Percentiles rank a stretch among this genome's conserved stretches.
Evolutionary conservation across 1,140 invertebrate species (phyloP).

Genomic region (Drosophila virilis): DNA sequence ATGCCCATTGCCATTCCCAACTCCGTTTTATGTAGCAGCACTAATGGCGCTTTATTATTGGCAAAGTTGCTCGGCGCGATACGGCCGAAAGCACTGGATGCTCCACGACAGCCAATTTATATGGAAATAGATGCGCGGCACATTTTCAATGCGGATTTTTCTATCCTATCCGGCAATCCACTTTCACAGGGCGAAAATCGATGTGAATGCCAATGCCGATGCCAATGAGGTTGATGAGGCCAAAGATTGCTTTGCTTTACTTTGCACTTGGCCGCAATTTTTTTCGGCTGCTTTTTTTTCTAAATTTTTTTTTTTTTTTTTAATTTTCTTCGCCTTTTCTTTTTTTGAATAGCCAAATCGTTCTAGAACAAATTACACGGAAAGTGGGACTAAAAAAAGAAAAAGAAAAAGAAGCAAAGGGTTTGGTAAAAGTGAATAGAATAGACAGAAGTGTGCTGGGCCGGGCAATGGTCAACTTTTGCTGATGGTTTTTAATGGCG

Average conservation of each 20-base stretch:
- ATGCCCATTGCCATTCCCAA: conserved; percentile 24
- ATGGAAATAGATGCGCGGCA: conserved; percentile 79
- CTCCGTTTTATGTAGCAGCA: conserved; percentile 75
- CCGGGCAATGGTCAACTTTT: conserved; percentile 34
- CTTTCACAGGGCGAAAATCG: conserved; percentile 51
- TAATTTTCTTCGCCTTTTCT: neutral
- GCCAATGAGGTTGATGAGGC: conserved; percentile 33
- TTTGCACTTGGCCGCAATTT: conserved; percentile 40
- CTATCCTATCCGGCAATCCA: conserved; percentile 41
- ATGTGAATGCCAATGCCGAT: conserved; percentile 41
- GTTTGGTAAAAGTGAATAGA: conserved; percentile 12
- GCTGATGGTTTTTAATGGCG: conserved; percentile 37
- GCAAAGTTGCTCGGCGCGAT: conserved; percentile 61
- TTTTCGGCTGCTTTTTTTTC: conserved; percentile 28
- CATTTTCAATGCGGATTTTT: conserved; percentile 73
- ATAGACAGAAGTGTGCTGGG: conserved; percentile 5
- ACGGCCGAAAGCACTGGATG: conserved; percentile 46
- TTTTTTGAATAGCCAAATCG: conserved; percentile 17
- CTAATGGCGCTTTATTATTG: conserved; percentile 82
- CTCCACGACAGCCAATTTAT: conserved; percentile 74
- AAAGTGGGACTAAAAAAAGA: conserved; percentile 10
- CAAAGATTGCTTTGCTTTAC: conserved; percentile 58
- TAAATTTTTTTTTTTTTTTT: conserved; percentile 4
- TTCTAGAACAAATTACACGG: conserved; percentile 68
- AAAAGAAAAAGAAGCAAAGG: conserved; percentile 8